Evolutionary conservation across 1,140 invertebrate species (phyloP).

Genomic region (Glossosoma conforme): DNA sequence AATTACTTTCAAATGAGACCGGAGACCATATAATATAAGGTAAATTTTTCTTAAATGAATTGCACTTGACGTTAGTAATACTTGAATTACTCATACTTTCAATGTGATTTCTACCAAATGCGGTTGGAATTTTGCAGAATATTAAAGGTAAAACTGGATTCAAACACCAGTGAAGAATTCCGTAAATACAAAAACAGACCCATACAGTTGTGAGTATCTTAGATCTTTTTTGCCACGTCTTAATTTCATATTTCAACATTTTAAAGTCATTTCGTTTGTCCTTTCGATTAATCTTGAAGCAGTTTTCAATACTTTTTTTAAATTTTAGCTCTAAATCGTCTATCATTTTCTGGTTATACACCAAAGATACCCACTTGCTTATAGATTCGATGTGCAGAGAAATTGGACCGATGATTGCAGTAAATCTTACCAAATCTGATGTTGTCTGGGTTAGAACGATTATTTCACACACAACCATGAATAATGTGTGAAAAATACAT

Average conservation of each 20-base stretch:
- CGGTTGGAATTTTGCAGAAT: neutral
- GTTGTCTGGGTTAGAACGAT: too few species aligned
- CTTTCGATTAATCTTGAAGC: neutral
- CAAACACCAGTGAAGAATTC: slow-evolving; percentile 1
- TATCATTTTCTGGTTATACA: neutral
- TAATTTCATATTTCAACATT: neutral
- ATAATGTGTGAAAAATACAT: too few species aligned
- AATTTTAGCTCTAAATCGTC: neutral
- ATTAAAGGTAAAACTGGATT: slow-evolving; percentile 1
- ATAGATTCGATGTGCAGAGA: neutral
- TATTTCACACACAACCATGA: too few species aligned
- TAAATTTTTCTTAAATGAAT: neutral
- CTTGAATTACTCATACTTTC: too few species aligned
- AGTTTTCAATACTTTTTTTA: neutral
- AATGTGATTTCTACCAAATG: too few species aligned
- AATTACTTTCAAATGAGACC: neutral
- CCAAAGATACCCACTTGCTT: neutral
- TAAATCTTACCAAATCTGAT: too few species aligned
- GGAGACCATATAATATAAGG: neutral
- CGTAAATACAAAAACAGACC: neutral
- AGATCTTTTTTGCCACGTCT: neutral
- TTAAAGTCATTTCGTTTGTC: neutral
- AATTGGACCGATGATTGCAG: neutral
- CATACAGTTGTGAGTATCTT: neutral
- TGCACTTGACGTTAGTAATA: too few species aligned